A percentile compares a stretch with the other conserved stretches of the same genome.
Evolutionary conservation across 2,888 invertebrate genomes (phyloP).

Genomic region (Tholera decimalis): DNA sequence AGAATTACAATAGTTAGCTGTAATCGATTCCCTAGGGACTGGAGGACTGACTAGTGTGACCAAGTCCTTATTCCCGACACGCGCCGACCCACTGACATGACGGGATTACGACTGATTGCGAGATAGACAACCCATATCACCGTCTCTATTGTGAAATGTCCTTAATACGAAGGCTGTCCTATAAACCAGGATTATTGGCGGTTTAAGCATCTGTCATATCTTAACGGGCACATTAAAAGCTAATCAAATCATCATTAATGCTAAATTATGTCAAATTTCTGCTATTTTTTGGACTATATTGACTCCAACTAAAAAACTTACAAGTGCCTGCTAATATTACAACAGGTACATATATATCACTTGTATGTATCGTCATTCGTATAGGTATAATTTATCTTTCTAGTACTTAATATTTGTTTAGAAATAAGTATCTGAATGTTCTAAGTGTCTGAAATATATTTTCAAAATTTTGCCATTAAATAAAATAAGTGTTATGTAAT

Average conservation of each 20-base stretch:
- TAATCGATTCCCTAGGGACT: constrained; percentile 42
- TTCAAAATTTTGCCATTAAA: too few species aligned
- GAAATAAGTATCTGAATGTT: too few species aligned
- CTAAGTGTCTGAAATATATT: too few species aligned
- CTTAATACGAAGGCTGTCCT: constrained; percentile 37
- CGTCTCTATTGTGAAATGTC: constrained; percentile 45
- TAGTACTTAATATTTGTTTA: too few species aligned
- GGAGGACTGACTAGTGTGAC: constrained; percentile 4
- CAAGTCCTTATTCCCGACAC: constrained; percentile 73
- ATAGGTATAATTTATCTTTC: too few species aligned
- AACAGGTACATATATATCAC: too few species aligned
- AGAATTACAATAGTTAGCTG: constrained; percentile 48
- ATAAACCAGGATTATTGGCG: constrained; percentile 27
- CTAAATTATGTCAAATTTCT: not conserved
- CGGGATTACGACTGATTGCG: constrained; percentile 62
- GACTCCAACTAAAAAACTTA: too few species aligned
- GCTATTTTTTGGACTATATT: too few species aligned
- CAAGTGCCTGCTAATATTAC: too few species aligned
- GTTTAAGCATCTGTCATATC: constrained; percentile 24
- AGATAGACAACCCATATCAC: constrained; percentile 57
- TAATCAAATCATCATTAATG: constrained; percentile 33
- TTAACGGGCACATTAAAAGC: constrained; percentile 17
- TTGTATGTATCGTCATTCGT: too few species aligned
- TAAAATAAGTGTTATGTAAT: too few species aligned
- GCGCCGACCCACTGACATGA: constrained; percentile 79